Base-by-base conservation (phyloP, 2,888 invertebrate species). In the Drosophila kambysellisi region DNA sequence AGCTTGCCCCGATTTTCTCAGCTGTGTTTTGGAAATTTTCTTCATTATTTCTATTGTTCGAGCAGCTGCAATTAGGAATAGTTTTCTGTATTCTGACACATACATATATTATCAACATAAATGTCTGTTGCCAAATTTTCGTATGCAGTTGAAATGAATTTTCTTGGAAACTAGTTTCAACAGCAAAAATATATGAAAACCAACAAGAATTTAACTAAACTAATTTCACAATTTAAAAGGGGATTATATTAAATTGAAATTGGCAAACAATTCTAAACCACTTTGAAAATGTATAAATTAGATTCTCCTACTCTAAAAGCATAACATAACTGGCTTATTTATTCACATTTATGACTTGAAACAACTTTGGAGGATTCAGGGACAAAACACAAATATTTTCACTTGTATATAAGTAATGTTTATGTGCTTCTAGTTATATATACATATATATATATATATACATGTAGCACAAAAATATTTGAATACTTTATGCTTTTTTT, bases 401-500 rank as follows among this genome's bases (percentile, higher is more conserved):
- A 30, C 12, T 20, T 25, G 41, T 46, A 17, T 25, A 30, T 48
- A 46, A 25, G 46, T 29, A 25, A 43, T 43, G 35, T 32, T 17
- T 3, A 20, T 58, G 20, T 50, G 17, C 1, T 69, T 52, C 2
- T 43, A 68, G 39, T 52, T 48, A 41, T 37, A 41, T 59, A 70
- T 53, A 35, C 29, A 70, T 37, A 74, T 56, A 25, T 25, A 25
- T 25, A 25, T 25, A 25, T 25, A 25, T 32, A 15, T 37, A 53
- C 9, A 43, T 12, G 43, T 39, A 65, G 8, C 46, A 29, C n/a
- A 39, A n/a, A 39, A 37, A 60, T 68, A 85, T 84, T 82, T 88
- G 84, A 80, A 89, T 80, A 67, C 51, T 60, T 39, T 65, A n/a
- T 58, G 30, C 67, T 75, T 80, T 46, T 88, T 86, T 88, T 69